These are phyloP conservation scores for Asbolus verrucosus DNA, from an alignment of 1,140 invertebrate species.

Conservation along the genomic window DNA sequence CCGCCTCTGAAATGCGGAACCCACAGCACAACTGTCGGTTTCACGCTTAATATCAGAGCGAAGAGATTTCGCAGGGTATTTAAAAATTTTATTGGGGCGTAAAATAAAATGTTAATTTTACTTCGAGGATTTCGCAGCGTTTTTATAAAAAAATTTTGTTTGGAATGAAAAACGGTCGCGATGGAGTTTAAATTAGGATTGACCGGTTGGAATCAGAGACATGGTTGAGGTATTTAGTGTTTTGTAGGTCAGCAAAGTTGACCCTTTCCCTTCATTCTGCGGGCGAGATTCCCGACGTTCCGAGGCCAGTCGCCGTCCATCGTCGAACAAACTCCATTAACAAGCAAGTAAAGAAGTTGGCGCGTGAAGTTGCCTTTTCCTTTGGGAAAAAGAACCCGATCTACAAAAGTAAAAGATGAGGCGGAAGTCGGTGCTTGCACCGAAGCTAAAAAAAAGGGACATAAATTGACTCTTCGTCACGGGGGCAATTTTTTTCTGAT, in stretches of 20 bases:
- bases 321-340: slow-evolving; percentile 46
- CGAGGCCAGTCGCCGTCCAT: slow-evolving; percentile 41
- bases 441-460: slow-evolving; percentile 19
- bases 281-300: slow-evolving; percentile 41
- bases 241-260: slow-evolving; percentile 26
- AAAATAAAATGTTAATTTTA: background rate
- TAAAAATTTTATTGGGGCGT: slow-evolving; percentile 8
- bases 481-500: slow-evolving; percentile 28
- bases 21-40: background rate
- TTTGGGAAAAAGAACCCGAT: slow-evolving; percentile 30
- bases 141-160: background rate
- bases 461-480: slow-evolving; percentile 29
- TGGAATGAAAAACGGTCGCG: background rate
- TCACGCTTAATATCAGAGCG: background rate
- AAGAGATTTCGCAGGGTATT: background rate
- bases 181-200: slow-evolving; percentile 27
- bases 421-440: too few relatives aligned
- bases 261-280: slow-evolving; percentile 24
- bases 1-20: background rate
- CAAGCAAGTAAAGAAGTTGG: slow-evolving; percentile 48
- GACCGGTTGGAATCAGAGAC: slow-evolving; percentile 22
- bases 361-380: slow-evolving; percentile 44
- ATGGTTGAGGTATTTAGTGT: slow-evolving; percentile 30
- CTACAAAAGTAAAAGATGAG: too few relatives aligned
- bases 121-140: background rate